Evolutionary conservation across 2,113 vertebrate genomes (phyloP), one percentile per base, ranked within the genome.

Genomic region (Mesitornis unicolor): DNA sequence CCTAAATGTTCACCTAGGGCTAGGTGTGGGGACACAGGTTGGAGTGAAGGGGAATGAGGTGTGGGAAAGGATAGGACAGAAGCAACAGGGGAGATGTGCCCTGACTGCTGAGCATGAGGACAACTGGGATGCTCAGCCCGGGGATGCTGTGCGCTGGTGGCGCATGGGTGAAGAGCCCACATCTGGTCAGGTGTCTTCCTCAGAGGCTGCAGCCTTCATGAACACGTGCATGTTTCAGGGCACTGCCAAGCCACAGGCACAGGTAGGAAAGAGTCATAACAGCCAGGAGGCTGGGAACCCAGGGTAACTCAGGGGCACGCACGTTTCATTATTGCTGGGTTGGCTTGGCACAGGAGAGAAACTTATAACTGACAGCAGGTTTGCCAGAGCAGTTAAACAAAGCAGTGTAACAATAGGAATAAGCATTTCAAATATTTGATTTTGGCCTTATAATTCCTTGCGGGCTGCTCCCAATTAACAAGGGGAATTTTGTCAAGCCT

Each of bases 391-490:
- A 84, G 78, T 94, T 94, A 95, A 94, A 80, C 31, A 74, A 43
- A 75, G 47, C 16, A 48, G 50, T n/a, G 48, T 69, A 78, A 95
- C 90, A 92, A 96, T 56, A 77, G 28, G n/a, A 93, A 95, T 53
- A 90, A 87, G 36, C 57, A 93, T 94, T 91, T 93, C 82, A 94
- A 96, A 90, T 95, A 96, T 97, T 92, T 94, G 92, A 90, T 85
- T 96, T 96, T 91, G 68, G 68, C 48, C 57, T 86, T 93, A 56
- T 88, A 97, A 93, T 88, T 92, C 86, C 36, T 93, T 59, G 69
- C 74, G 87, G 92, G 53, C 63, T 94, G 82, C 68, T 94, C 57
- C 70, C 26, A 83, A 35, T 94, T 88, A 92, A 81, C 43, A 93
- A 84, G 64, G 65, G 80, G 68, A 88, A 96, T 87, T 96, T 89